Evolutionary conservation across 2,888 invertebrate genomes (phyloP).

Genomic region (Brenthis hecate): DNA sequence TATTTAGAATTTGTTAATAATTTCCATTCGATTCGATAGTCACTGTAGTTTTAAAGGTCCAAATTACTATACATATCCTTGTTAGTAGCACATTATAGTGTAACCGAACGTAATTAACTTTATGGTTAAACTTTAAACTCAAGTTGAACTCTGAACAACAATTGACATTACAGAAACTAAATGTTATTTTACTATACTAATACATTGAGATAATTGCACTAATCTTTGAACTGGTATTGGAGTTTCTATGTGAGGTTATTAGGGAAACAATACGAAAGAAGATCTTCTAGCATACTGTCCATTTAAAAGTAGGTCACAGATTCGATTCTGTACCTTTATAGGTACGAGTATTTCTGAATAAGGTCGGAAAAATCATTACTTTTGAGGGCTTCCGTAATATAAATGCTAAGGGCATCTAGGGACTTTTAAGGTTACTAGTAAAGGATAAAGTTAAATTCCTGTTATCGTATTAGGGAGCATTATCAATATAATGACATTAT

Average conservation of each 20-base stretch:
- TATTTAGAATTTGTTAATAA: neutral
- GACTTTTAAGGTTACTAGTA: too few species aligned
- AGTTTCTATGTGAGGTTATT: neutral
- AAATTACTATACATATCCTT: neutral
- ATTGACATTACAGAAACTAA: slow-evolving; percentile 22
- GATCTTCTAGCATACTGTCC: too few species aligned
- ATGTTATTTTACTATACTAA: slow-evolving; percentile 13
- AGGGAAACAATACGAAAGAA: neutral
- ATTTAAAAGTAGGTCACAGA: too few species aligned
- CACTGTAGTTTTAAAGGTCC: neutral
- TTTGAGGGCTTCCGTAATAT: too few species aligned
- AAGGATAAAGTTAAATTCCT: too few species aligned
- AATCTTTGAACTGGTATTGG: slow-evolving; percentile 4
- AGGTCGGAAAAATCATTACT: too few species aligned
- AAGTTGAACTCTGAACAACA: slow-evolving; percentile 18
- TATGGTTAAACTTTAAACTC: slow-evolving; percentile 22
- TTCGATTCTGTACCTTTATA: too few species aligned
- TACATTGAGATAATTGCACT: slow-evolving; percentile 10
- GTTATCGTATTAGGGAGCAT: too few species aligned
- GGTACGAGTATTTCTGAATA: too few species aligned
- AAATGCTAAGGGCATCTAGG: too few species aligned
- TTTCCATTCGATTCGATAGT: neutral
- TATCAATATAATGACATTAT: too few species aligned
- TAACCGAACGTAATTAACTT: slow-evolving; percentile 27
- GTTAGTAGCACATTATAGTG: slow-evolving; percentile 10